A percentile compares a stretch with the other conserved stretches of the same genome.
Conservation (phyloP, 1,140 invertebrate species). For the Meloidogyne floridensis region DNA sequence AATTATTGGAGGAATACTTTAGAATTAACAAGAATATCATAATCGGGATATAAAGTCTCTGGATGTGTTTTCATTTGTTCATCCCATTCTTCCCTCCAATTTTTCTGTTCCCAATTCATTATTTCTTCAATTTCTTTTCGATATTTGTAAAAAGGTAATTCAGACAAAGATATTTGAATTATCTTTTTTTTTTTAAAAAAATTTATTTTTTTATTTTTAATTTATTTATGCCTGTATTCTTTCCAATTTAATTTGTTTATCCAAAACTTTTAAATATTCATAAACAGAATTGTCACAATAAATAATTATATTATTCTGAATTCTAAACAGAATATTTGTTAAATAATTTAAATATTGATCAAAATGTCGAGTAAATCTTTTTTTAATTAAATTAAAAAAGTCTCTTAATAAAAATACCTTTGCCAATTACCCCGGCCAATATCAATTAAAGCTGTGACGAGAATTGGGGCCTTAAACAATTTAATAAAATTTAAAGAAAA, state of each 20-base stretch:
- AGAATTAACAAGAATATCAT: constrained; percentile 56
- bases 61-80: constrained; percentile 46
- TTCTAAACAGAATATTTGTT: constrained; percentile 40
- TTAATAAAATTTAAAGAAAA: not conserved
- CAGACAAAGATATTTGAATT: constrained; percentile 37
- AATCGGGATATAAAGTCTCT: constrained; percentile 50
- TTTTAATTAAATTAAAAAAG: not conserved
- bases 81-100: constrained; percentile 51
- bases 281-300: constrained; percentile 43
- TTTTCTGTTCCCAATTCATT: constrained; percentile 43
- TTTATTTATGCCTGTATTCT: constrained; percentile 35
- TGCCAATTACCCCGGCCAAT: constrained; percentile 55
- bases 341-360: constrained; percentile 47
- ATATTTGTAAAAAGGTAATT: constrained; percentile 51
- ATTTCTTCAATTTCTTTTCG: constrained; percentile 43
- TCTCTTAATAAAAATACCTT: not conserved
- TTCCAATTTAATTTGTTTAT: constrained; percentile 36
- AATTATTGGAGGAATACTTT: constrained; percentile 1
- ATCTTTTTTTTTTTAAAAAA: constrained; percentile 31
- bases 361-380: constrained; percentile 41
- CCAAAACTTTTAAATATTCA: constrained; percentile 33
- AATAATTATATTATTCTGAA: constrained; percentile 51
- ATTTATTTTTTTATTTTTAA: not conserved
- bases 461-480: constrained; percentile 4
- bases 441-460: constrained; percentile 57